Evolutionary conservation across 2,888 invertebrate genomes (phyloP).

Genomic region (Bedellia somnulentella): DNA sequence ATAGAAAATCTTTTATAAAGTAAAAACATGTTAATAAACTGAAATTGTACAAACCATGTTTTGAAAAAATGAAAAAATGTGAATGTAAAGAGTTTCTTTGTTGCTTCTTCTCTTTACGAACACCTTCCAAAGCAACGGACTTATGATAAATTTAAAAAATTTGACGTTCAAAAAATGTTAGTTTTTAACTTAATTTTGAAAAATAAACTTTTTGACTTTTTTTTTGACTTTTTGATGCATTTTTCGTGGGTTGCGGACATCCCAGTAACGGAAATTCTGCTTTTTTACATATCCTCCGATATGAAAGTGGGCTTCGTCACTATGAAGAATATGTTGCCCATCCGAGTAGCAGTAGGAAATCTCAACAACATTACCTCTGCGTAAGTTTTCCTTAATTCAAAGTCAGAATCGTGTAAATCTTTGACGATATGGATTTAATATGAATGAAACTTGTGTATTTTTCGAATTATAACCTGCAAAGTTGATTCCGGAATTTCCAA

Average conservation of each 20-base stretch:
- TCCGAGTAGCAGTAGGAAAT: neutral
- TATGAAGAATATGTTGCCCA: neutral
- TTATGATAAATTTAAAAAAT: too few species aligned
- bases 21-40: too few species aligned
- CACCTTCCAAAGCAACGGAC: too few species aligned
- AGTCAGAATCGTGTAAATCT: neutral
- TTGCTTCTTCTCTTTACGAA: too few species aligned
- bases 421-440: neutral
- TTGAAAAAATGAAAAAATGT: too few species aligned
- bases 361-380: neutral
- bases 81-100: too few species aligned
- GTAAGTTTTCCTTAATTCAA: neutral
- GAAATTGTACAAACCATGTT: too few species aligned
- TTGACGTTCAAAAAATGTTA: too few species aligned
- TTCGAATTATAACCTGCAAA: neutral
- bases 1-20: too few species aligned
- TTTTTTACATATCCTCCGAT: neutral
- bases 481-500: conserved; percentile 1
- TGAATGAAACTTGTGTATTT: neutral
- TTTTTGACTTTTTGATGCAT: too few species aligned
- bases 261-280: neutral
- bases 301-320: neutral
- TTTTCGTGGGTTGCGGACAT: neutral
- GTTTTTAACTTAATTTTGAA: too few species aligned
- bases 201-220: too few species aligned